Conservation (phyloP, 2,113 vertebrate species). For the Edolisoma coerulescens region DNA sequence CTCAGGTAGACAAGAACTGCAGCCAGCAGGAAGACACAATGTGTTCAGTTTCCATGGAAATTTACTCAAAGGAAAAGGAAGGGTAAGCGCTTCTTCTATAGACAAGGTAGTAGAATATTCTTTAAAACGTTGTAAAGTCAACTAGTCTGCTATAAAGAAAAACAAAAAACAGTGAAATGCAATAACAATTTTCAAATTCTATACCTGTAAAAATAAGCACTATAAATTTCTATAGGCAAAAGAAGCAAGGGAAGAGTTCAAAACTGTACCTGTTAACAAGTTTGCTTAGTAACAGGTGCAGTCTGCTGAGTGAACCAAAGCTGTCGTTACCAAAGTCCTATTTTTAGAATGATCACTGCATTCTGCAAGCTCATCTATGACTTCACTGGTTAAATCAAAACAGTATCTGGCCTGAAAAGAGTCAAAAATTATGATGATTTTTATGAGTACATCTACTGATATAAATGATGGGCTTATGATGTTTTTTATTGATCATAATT, state of each 20-base stretch:
- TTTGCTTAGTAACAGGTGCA: not conserved
- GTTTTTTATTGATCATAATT: not conserved
- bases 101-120: not conserved
- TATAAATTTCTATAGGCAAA: not conserved
- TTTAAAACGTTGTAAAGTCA: not conserved
- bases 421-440: not conserved
- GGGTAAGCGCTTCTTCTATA: not conserved
- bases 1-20: not conserved
- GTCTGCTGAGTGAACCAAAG: not conserved
- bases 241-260: not conserved
- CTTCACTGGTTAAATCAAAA: not conserved
- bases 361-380: not conserved
- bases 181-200: not conserved
- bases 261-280: not conserved
- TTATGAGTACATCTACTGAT: not conserved
- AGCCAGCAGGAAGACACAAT: not conserved
- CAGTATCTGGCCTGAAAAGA: not conserved
- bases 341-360: constrained; percentile 8
- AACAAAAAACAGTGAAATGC: not conserved
- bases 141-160: not conserved
- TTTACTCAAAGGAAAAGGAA: not conserved
- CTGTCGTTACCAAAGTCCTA: not conserved
- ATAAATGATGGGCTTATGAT: not conserved
- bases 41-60: constrained; percentile 38
- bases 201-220: not conserved